phyloP scores from a whole-genome alignment of 2,113 vertebrate genomes.

The Engraulis encrasicolus region DNA sequence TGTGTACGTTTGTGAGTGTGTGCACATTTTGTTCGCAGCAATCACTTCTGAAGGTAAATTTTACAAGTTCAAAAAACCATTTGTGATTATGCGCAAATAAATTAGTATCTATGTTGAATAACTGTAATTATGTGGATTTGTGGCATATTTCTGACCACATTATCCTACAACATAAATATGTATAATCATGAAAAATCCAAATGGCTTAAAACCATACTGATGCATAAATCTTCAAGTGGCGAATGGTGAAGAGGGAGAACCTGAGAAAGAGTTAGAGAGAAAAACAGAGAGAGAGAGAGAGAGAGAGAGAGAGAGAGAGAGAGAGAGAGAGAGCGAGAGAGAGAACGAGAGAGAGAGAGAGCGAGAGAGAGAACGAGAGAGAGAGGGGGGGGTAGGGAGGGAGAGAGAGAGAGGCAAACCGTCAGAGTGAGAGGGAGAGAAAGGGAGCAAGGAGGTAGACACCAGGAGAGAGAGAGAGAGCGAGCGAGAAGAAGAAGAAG shows the following conservation, averaged over 20 bases:
- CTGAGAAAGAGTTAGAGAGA: too few species aligned
- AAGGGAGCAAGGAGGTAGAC: too few species aligned
- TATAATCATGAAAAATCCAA: neutral
- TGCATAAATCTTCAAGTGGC: neutral
- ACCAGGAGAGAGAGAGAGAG: slow-evolving; percentile 30
- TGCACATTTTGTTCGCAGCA: neutral
- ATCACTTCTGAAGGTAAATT: neutral
- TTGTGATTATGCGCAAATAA: neutral
- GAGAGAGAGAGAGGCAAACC: too few species aligned
- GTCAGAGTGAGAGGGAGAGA: slow-evolving; percentile 53
- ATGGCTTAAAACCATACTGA: neutral
- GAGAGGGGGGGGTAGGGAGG: too few species aligned
- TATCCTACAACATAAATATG: neutral
- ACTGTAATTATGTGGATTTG: neutral
- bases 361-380: too few species aligned
- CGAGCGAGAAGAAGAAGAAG: neutral
- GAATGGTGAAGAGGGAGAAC: neutral
- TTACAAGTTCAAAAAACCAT: neutral
- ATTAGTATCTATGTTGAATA: neutral
- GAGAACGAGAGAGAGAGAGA: too few species aligned
- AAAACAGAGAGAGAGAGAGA: slow-evolving; percentile 52
- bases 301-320: slow-evolving; percentile 33
- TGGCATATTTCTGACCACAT: neutral
- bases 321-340: too few species aligned
- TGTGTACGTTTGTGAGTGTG: neutral